Evolutionary conservation across 1,140 invertebrate species (phyloP), one percentile per base, ranked within the genome.

Genomic region (Caenorhabditis tropicalis): DNA sequence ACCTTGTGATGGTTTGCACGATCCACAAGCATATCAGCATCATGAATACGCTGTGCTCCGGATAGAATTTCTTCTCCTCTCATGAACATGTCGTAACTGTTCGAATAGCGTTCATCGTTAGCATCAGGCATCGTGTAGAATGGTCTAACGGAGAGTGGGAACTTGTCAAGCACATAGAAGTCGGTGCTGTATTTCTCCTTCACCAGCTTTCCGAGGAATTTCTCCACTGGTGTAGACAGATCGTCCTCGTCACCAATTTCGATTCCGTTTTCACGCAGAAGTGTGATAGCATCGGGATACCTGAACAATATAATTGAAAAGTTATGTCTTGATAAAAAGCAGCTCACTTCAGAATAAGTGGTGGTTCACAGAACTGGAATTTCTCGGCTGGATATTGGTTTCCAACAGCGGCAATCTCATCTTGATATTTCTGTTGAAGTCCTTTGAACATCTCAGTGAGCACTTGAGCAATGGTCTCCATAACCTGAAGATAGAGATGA

Each of bases 21-120:
- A 92, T 97, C 94, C 1, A 94, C 95, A 53, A 99, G 93, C 89
- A 96, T 95, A 43, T 96, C 94, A 0, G 96, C 94, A 92, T 98
- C 96, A 91, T 99, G 97, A 91, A 99, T 96, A 91, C 98, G 94
- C 92, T 99, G 98, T 60, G 98, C 98, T 7, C 98, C 98, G 88
- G 96, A 98, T 84, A 99, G 92, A 53, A 99, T 99, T 93, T 99
- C 98, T 92, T 99, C 98, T 88, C 90, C 98, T 87, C 98, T 93
- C 97, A 99, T 99, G 91, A 99, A 99, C 95, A 99, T 99, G 92
- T 99, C 98, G 91, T 99, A 99, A 0, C 97, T 99, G 92, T 99
- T 99, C 0, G 97, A 97, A 85, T 93, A 93, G 93, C 95, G 95
- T 94, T 95, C 90, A 46, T 88, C 87, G 43, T 88, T 48, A 53